Conservation (phyloP, 2,888 invertebrate species). For the Spodoptera picta region DNA sequence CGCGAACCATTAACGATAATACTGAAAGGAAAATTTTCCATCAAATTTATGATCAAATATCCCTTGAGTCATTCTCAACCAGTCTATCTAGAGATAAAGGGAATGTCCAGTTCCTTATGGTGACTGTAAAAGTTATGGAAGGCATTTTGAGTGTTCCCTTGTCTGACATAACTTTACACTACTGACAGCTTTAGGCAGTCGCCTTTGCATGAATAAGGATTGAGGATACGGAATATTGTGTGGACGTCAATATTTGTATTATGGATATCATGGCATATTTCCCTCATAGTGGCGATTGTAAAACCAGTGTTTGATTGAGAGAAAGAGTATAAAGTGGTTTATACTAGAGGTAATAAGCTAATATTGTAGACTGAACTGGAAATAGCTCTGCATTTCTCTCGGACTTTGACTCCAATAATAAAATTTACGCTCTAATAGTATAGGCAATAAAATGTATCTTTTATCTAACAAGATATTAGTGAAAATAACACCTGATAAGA, state of each 20-base stretch:
- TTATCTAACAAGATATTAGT: too few relatives aligned
- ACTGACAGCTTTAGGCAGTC: constrained; percentile 49
- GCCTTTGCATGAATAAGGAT: constrained; percentile 49
- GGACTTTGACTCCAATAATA: too few relatives aligned
- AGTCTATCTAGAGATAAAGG: constrained; percentile 50
- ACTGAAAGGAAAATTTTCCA: constrained; percentile 61
- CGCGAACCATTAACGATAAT: constrained; percentile 63
- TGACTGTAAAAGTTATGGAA: constrained; percentile 47
- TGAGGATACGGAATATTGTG: constrained; percentile 35
- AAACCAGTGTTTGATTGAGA: neutral
- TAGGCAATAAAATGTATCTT: too few relatives aligned
- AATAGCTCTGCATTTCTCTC: too few relatives aligned
- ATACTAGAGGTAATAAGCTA: too few relatives aligned
- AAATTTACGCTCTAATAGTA: too few relatives aligned
- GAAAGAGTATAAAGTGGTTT: neutral
- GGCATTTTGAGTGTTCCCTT: constrained; percentile 40
- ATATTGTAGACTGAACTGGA: neutral
- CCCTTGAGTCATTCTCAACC: constrained; percentile 52
- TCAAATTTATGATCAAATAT: constrained; percentile 61
- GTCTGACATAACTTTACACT: constrained; percentile 45
- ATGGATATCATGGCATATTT: constrained; percentile 13
- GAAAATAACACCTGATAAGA: too few relatives aligned
- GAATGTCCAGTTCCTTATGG: constrained; percentile 48
- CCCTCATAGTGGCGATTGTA: neutral
- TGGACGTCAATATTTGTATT: constrained; percentile 18